phyloP scores from a whole-genome alignment of 2,888 invertebrate species.

The Apamea anceps region DNA sequence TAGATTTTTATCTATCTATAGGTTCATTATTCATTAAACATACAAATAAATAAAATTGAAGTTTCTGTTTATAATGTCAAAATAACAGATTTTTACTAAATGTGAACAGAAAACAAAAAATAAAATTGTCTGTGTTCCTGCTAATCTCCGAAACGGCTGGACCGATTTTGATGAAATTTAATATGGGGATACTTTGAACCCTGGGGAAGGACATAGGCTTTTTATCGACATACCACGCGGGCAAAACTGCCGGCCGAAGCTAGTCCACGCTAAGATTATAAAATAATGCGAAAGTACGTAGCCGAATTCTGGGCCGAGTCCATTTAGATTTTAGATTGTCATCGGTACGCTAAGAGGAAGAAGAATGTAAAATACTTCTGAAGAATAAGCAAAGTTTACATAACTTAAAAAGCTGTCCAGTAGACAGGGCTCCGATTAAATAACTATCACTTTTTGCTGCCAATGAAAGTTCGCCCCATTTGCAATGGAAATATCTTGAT shows the following conservation, averaged over 20 bases:
- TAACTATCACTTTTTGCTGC: slow-evolving; percentile 60
- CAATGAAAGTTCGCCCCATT: slow-evolving; percentile 50
- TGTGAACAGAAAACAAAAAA: not conserved
- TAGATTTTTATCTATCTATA: not conserved
- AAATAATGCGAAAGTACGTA: not conserved
- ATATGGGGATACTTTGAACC: not conserved
- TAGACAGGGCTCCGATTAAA: slow-evolving; percentile 50
- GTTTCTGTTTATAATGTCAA: no score
- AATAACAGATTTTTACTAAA: no score
- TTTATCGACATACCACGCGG: not conserved
- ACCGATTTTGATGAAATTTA: not conserved
- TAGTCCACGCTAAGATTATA: not conserved
- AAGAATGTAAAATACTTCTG: not conserved
- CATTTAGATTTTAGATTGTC: no score
- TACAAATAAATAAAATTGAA: no score
- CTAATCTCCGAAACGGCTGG: not conserved
- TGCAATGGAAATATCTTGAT: slow-evolving; percentile 62
- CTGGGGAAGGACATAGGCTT: no score
- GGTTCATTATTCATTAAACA: no score
- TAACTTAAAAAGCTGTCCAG: slow-evolving; percentile 23
- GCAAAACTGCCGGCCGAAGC: not conserved
- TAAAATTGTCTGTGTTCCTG: not conserved
- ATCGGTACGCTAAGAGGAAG: no score
- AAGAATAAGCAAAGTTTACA: slow-evolving; percentile 23
- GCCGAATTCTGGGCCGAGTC: not conserved